Evolutionary conservation across 2,797 vertebrate species (phyloP), one percentile per base, ranked within the genome.

Genomic region (Hephaestus fuliginosus): DNA sequence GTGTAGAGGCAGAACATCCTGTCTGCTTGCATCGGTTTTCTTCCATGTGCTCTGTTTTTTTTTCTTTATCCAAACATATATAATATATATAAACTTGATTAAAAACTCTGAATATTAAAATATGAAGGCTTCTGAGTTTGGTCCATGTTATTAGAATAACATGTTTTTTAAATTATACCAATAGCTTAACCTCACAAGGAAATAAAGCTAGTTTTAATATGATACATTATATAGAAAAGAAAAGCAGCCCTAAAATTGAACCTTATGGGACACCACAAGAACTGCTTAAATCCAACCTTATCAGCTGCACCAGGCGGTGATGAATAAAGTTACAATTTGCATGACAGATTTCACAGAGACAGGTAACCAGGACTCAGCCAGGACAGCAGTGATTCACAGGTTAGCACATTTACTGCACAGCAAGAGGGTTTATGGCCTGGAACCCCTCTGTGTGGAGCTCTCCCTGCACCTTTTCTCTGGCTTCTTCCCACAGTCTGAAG

Each of bases 231-330:
- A n/a, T 18, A 41, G 61, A 56, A 41, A 70, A 44, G 4, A 56
- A 2, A 56, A 52, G 70, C 48, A 33, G 51, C 22, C 11, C 57
- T 66, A 43, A 52, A 41, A 63, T 49, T 44, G 44, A 74, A 12
- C 65, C 61, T 17, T 71, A 55, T 15, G 76, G 60, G 30, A 63
- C 73, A 33, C 73, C 65, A 61, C 28, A 57, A 33, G 12, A 9
- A 66, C 7, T 30, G 14, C 3, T 17, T 46, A 36, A 36, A 76
- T 30, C 20, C 15, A 64, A 18, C 46, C 25, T 41, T 30, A 33
- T 44, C 20, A 36, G 5, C 15, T 3, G 14, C 60, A 15, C 25
- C 39, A 20, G n/a, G 5, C 5, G 6, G 17, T 55, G 30, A 13
- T 11, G 9, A 43, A 52, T 71, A 61, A 46, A 66, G 53, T 65